Conservation (phyloP, 1,140 invertebrate genomes). For the Drosophila rufa region DNA sequence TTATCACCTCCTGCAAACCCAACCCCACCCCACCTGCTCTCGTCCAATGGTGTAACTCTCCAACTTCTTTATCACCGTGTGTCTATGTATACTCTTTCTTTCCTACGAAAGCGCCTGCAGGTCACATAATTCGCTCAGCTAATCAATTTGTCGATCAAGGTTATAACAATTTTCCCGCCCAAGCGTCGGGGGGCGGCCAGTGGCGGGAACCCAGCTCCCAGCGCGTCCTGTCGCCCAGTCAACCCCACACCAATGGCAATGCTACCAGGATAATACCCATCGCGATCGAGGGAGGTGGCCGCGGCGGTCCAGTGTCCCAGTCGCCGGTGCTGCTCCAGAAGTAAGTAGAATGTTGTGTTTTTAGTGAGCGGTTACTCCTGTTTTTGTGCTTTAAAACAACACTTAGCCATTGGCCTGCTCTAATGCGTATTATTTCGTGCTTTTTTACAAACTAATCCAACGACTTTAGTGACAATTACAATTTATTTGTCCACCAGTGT, state of each 20-base stretch:
- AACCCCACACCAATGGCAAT: slow-evolving; percentile 65
- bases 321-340: slow-evolving; percentile 81
- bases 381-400: slow-evolving; percentile 64
- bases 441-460: slow-evolving; percentile 57
- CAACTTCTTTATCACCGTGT: slow-evolving; percentile 67
- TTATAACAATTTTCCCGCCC: slow-evolving; percentile 76
- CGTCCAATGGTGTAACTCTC: slow-evolving; percentile 63
- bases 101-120: slow-evolving; percentile 80
- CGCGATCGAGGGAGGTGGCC: slow-evolving; percentile 70
- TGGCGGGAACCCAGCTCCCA: slow-evolving; percentile 44
- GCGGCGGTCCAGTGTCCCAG: slow-evolving; percentile 76
- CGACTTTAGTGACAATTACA: slow-evolving; percentile 78
- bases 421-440: slow-evolving; percentile 76
- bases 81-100: slow-evolving; percentile 81
- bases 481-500: slow-evolving; percentile 82
- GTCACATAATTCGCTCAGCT: slow-evolving; percentile 83
- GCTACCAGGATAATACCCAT: slow-evolving; percentile 79
- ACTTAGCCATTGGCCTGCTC: slow-evolving; percentile 56
- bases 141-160: slow-evolving; percentile 85
- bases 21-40: slow-evolving; percentile 31
- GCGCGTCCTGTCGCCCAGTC: slow-evolving; percentile 49
- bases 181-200: slow-evolving; percentile 23
- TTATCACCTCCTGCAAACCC: background rate
- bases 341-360: slow-evolving; percentile 60
- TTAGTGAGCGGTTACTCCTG: slow-evolving; percentile 7